Conservation (phyloP, 2,113 vertebrate genomes). For the Erythrocebus patas region DNA sequence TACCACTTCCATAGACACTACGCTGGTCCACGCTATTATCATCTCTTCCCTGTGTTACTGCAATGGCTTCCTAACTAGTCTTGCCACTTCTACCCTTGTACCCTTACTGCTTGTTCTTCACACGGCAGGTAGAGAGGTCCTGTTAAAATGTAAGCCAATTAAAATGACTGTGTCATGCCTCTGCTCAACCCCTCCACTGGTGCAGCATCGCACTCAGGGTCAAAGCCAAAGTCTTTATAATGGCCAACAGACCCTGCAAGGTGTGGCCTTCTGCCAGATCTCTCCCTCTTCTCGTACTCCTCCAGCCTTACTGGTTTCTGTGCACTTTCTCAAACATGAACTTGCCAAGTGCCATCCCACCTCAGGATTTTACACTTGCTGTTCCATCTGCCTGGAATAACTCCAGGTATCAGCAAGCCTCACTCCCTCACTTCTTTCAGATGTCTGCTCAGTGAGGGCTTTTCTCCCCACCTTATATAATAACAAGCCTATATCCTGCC, state of each 20-base stretch:
- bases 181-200: neutral
- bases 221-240: neutral
- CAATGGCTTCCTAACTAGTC: neutral
- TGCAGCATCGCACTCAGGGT: neutral
- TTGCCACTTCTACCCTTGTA: neutral
- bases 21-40: neutral
- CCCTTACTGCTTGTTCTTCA: neutral
- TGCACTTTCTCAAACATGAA: neutral
- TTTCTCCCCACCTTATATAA: neutral
- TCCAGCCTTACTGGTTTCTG: neutral
- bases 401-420: neutral
- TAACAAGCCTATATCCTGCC: neutral
- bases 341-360: neutral
- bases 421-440: neutral
- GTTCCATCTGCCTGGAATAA: conserved; percentile 6
- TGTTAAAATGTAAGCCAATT: neutral
- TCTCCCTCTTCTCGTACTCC: neutral
- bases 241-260: neutral
- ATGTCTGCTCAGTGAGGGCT: neutral
- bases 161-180: neutral
- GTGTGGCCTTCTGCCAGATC: neutral
- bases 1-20: neutral
- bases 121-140: neutral
- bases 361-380: neutral
- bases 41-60: neutral